A percentile compares a stretch with the other conserved stretches of the same genome.
phyloP scores from a whole-genome alignment of 2,797 vertebrate genomes.

The Rhinichthys osculus region DNA sequence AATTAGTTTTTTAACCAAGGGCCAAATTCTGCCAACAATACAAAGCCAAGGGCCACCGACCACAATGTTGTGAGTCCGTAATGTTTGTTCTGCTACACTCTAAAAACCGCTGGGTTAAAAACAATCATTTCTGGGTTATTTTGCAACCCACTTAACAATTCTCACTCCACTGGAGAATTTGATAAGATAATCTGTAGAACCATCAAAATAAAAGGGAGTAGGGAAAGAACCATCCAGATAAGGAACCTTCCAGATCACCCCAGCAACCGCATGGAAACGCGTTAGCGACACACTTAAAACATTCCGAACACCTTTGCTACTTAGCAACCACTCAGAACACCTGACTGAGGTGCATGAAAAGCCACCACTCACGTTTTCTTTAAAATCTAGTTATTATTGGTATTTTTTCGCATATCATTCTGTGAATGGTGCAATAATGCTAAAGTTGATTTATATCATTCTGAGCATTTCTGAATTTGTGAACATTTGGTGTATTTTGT shows the following conservation, averaged over 20 bases:
- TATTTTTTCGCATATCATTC: background rate
- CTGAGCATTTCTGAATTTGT: background rate
- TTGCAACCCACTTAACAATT: too few relatives aligned
- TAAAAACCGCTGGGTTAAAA: too few relatives aligned
- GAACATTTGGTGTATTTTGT: background rate
- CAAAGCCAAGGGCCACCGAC: too few relatives aligned
- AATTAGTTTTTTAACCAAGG: too few relatives aligned
- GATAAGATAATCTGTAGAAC: too few relatives aligned
- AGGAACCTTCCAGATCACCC: background rate
- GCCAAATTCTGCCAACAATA: too few relatives aligned
- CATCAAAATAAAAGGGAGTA: too few relatives aligned
- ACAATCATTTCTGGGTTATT: too few relatives aligned
- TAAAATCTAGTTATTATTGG: background rate
- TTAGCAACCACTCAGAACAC: too few relatives aligned
- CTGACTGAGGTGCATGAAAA: background rate
- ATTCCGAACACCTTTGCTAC: background rate
- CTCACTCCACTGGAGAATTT: too few relatives aligned
- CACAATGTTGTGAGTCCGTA: too few relatives aligned
- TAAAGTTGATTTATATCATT: conserved; percentile 1
- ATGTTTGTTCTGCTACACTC: too few relatives aligned
- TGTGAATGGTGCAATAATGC: background rate
- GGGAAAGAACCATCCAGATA: background rate
- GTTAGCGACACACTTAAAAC: background rate
- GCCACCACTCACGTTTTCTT: background rate
- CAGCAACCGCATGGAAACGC: background rate